Percentiles rank a stretch among this genome's conserved stretches.
These are phyloP conservation scores for Eurytoma adleriae DNA, from an alignment of 2,888 invertebrate species.

Conservation along the genomic window DNA sequence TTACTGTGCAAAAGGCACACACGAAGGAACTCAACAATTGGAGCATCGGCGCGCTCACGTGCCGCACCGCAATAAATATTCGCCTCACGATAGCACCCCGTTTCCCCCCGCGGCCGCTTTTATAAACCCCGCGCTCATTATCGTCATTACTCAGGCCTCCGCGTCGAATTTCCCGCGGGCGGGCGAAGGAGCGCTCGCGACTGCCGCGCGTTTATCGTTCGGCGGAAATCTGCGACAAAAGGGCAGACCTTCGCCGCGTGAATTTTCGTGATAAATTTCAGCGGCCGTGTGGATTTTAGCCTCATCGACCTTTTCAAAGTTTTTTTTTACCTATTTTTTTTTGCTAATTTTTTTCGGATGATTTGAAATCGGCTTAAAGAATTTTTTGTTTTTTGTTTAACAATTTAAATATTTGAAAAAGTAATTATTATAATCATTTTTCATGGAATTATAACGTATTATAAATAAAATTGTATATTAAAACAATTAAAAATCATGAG, in stretches of 20 bases:
- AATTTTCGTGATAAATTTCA: not conserved
- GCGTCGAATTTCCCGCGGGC: not conserved
- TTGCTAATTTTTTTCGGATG: not conserved
- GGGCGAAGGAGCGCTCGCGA: not conserved
- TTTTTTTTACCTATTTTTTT: not conserved
- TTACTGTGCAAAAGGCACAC: too few relatives aligned
- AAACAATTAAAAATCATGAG: not conserved
- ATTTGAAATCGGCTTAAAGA: too few relatives aligned
- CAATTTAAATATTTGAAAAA: too few relatives aligned
- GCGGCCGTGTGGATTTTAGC: not conserved
- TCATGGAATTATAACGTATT: not conserved
- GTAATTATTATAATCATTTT: too few relatives aligned
- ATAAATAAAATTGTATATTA: not conserved
- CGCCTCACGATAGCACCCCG: not conserved
- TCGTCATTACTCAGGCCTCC: not conserved
- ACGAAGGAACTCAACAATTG: not conserved
- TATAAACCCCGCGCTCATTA: slow-evolving; percentile 18
- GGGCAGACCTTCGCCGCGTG: not conserved
- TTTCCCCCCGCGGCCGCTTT: slow-evolving; percentile 5
- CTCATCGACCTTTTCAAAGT: not conserved
- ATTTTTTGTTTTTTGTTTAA: too few relatives aligned
- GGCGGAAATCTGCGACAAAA: not conserved
- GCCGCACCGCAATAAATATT: slow-evolving; percentile 13
- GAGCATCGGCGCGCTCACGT: slow-evolving; percentile 12
- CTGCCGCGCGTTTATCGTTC: not conserved